phyloP scores from a whole-genome alignment of 2,797 vertebrate species.

The Chaetodon trifasciatus region DNA sequence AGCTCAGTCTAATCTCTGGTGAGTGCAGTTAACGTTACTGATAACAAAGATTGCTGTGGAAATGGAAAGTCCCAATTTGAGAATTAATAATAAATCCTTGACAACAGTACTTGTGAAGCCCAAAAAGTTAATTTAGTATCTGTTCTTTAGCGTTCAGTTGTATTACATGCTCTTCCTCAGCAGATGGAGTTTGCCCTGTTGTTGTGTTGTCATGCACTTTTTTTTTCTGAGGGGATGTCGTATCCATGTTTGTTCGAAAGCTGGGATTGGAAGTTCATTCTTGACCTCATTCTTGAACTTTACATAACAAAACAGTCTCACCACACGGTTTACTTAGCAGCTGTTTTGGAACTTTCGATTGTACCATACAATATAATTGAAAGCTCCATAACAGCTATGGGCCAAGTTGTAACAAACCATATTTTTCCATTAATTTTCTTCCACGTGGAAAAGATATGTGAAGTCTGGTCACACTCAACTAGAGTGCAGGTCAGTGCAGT shows the following conservation, averaged over 20 bases:
- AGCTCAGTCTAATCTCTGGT: neutral
- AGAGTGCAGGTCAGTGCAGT: neutral
- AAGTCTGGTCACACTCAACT: neutral
- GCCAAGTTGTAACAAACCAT: constrained; percentile 9
- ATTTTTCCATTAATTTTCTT: constrained; percentile 10
- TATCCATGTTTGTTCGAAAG: neutral
- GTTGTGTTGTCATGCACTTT: neutral
- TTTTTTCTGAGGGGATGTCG: neutral
- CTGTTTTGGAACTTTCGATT: neutral
- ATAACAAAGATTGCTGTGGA: neutral
- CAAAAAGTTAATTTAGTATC: neutral
- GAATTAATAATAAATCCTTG: neutral
- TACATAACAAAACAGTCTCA: constrained; percentile 5
- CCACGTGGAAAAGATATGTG: neutral
- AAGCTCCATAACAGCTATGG: neutral
- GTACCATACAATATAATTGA: neutral
- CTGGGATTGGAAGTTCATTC: neutral
- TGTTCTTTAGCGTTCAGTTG: neutral
- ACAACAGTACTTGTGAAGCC: neutral
- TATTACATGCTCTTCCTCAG: neutral
- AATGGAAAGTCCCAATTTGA: neutral
- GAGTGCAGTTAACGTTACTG: neutral
- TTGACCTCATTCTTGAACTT: neutral
- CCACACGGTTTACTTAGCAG: constrained; percentile 4
- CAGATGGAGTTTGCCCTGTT: neutral